Evolutionary conservation across 2,797 vertebrate genomes (phyloP), one percentile per base, ranked within the genome.

Genomic region (Crocodylus rhombifer): DNA sequence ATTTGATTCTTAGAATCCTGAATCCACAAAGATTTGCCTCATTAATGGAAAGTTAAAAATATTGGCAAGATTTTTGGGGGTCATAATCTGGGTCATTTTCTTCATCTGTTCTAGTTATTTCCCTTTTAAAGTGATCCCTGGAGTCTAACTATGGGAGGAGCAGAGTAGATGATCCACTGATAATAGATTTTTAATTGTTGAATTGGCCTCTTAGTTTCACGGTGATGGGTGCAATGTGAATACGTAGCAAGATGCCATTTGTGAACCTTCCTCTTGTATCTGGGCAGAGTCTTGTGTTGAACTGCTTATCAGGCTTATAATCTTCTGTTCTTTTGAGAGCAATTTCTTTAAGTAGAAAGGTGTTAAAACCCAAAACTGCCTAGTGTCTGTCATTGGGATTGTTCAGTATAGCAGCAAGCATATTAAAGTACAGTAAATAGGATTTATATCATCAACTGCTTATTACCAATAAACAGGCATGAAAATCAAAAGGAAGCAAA

Each of bases 401-500:
- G 42, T 77, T 77, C 63, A 82, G 67, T 79, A 51, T n/a, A 73
- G 57, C 6, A 85, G 23, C 65, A 81, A 57, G 14, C 86, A 80
- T 83, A 78, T 80, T 93, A 42, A 94, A 73, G 58, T 78, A 58
- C 67, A 77, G 10, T 7, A 76, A 86, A 82, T 73, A 85, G 77
- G 51, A 80, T 85, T 83, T 5, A 4, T 85, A 78, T 42, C 71
- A 89, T 82, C 60, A 84, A 57, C 20, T 84, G 58, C 7, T 89
- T 74, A 67, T 30, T 60, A 89, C 30, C 73, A 87, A 55, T 78
- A 86, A 90, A 82, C 3, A n/a, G 25, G 16, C 51, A 65, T 30
- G 67, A 84, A 91, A 93, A 93, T 91, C 55, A 94, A 94, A 95
- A 75, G 71, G 9, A 77, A 91, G 91, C 36, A 4, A 92, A 83